Evolutionary conservation across 1,140 invertebrate genomes (phyloP), one percentile per base, ranked within the genome.

Genomic region (Bombus turneri): DNA sequence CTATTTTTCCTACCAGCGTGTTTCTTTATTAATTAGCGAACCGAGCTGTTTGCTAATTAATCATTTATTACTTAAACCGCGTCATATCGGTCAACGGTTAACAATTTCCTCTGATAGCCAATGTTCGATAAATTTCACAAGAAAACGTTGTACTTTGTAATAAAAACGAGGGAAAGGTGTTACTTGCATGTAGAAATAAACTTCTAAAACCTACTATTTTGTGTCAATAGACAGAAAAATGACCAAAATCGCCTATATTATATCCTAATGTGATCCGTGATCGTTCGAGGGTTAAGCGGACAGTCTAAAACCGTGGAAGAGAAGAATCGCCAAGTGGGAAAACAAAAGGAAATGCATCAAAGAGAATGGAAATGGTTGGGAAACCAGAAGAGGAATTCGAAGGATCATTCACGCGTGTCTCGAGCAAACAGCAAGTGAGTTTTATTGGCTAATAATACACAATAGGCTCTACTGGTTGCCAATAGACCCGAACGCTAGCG

Each of bases 381-480:
- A 28, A 79, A 71, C 0, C 31, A 22, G 31, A 37, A 39, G 25
- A 68, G 59, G n/a, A 71, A 37, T 64, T 57, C 22, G 3, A 57
- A n/a, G 34, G 43, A 47, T 15, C 31, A 79, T 34, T 79, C 34
- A 25, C 28, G 41, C 80, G 71, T 68, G 62, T 80, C 79, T 83
- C 73, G 18, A 13, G 71, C 62, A 72, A 62, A 76, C 74, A 43
- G n/a, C 62, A 37, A 72, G 72, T 31, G 66, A 68, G 86, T 91
- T 91, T 94, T 93, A 94, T 93, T 91, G 93, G 90, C 91, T 89
- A 91, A 94, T 92, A 91, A 94, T 92, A 91, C 90, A 91, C 91
- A 90, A 93, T 93, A 93, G 92, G 89, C 87, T 88, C 47, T 80
- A 81, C 53, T 22, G 71, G 47, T 81, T 68, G 75, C 47, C 75